A percentile compares a stretch with the other conserved stretches of the same genome.
Evolutionary conservation across 1,140 invertebrate genomes (phyloP).

Genomic region (fruit fly (Drosophila melanogaster)): Release_6_plus_ISO1_MT NC_004354.4:19678501-19679000

Average conservation of each 20-base stretch:
- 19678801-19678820: constrained; percentile 67
- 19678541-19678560: constrained; percentile 37
- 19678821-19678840: constrained; percentile 43
- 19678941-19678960: constrained; percentile 52
- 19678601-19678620: constrained; percentile 73
- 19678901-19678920: constrained; percentile 66
- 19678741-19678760: constrained; percentile 64
- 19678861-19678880: constrained; percentile 67
- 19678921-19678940: constrained; percentile 77
- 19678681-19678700: constrained; percentile 46
- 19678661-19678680: constrained; percentile 63
- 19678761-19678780: constrained; percentile 72
- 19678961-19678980: constrained; percentile 50
- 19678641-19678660: constrained; percentile 69
- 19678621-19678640: constrained; percentile 60
- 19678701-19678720: constrained; percentile 54
- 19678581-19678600: constrained; percentile 56
- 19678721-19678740: constrained; percentile 65
- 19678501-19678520: constrained; percentile 59
- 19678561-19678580: constrained; percentile 61
- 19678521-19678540: constrained; percentile 41
- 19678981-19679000: constrained; percentile 30
- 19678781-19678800: constrained; percentile 68
- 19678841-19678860: constrained; percentile 71
- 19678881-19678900: constrained; percentile 71